Evolutionary conservation across 2,113 vertebrate species (phyloP).

Genomic region (Ictidomys tridecemlineatus): DNA sequence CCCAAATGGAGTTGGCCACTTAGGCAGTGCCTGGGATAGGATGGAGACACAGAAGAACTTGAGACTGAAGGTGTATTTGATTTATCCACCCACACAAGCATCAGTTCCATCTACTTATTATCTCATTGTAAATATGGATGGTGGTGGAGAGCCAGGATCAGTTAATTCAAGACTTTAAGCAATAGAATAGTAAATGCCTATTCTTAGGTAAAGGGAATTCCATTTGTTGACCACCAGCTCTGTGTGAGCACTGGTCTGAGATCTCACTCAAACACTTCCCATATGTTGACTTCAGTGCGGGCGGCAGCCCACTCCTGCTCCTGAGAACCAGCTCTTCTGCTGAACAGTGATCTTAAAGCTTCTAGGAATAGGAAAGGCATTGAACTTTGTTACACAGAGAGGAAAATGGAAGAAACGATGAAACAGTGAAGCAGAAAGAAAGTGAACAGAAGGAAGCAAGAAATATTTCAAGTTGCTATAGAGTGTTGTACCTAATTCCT

Average conservation of each 20-base stretch:
- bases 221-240: background rate
- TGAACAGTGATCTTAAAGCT: background rate
- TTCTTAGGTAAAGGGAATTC: background rate
- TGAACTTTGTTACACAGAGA: background rate
- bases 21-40: background rate
- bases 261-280: background rate
- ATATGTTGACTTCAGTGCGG: background rate
- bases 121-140: background rate
- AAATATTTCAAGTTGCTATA: background rate
- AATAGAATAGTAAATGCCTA: background rate
- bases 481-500: background rate
- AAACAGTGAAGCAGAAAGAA: background rate
- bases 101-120: background rate
- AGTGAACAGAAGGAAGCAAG: background rate
- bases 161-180: background rate
- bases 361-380: background rate
- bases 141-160: background rate
- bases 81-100: background rate
- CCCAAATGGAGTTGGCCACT: background rate
- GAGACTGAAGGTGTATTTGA: background rate
- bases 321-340: background rate
- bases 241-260: background rate
- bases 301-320: background rate
- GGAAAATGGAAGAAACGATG: rapidly evolving
- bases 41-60: background rate